phyloP scores from a whole-genome alignment of 1,140 invertebrate genomes.

The Aethina tumida region DNA sequence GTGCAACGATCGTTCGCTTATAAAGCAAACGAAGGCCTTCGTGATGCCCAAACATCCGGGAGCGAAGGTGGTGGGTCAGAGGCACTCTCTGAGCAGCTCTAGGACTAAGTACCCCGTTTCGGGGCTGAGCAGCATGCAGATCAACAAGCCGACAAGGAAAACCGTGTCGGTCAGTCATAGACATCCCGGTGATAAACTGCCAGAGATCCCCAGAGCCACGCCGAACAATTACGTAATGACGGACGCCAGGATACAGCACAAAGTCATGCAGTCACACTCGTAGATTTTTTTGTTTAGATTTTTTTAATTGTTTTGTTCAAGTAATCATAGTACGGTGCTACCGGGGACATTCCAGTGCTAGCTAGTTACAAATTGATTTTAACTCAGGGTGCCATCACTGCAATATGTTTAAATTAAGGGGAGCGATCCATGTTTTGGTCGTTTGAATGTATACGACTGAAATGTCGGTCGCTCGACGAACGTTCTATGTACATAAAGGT shows the following conservation, averaged over 20 bases:
- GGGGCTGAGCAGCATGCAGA: constrained; percentile 47
- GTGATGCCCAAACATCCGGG: constrained; percentile 58
- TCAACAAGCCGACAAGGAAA: constrained; percentile 46
- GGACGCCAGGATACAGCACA: constrained; percentile 31
- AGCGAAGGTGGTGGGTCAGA: constrained; percentile 18
- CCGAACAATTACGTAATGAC: constrained; percentile 37
- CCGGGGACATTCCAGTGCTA: constrained; percentile 18
- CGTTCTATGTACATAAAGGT: constrained; percentile 27
- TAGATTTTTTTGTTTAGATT: constrained; percentile 5
- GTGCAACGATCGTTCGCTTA: constrained; percentile 75
- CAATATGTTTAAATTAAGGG: constrained; percentile 21
- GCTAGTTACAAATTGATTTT: constrained; percentile 14
- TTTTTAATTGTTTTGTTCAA: constrained; percentile 4
- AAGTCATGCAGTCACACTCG: constrained; percentile 32
- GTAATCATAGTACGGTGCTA: neutral
- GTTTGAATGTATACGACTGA: neutral
- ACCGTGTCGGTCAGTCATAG: constrained; percentile 43
- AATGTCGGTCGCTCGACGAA: constrained; percentile 7
- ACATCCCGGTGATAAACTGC: constrained; percentile 49
- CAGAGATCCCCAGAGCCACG: constrained; percentile 34
- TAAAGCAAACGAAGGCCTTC: constrained; percentile 78
- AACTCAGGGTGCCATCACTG: constrained; percentile 36
- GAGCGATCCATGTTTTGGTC: constrained; percentile 9
- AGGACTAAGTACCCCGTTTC: constrained; percentile 50
- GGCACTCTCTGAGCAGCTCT: constrained; percentile 21